phyloP scores from a whole-genome alignment of 2,888 invertebrate species.

The Aromia moschata region DNA sequence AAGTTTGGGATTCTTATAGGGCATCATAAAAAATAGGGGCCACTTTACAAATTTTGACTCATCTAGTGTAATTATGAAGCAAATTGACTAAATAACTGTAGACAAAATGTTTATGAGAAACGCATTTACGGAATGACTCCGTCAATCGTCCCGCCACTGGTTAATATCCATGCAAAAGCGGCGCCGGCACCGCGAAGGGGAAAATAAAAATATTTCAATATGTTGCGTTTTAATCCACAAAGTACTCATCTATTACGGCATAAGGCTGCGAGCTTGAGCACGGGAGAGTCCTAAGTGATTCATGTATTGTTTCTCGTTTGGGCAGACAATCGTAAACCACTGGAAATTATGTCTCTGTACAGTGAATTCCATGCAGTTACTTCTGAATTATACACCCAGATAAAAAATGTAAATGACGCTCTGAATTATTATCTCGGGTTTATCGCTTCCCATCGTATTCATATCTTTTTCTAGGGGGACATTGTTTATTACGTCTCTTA shows the following conservation, averaged over 20 bases:
- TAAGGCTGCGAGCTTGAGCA: constrained; percentile 44
- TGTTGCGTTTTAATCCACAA: constrained; percentile 63
- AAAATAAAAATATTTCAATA: constrained; percentile 63
- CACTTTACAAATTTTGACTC: too few species aligned
- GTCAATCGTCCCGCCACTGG: not conserved
- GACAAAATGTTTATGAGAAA: too few species aligned
- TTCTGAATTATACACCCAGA: constrained; percentile 53
- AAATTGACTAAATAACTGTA: too few species aligned
- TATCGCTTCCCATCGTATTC: constrained; percentile 39
- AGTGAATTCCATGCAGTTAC: constrained; percentile 52
- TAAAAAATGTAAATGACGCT: constrained; percentile 55
- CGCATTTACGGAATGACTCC: too few species aligned
- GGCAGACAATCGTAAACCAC: constrained; percentile 61
- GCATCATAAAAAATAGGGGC: too few species aligned
- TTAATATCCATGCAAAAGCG: constrained; percentile 10
- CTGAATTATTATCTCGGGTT: constrained; percentile 47
- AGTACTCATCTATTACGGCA: constrained; percentile 62
- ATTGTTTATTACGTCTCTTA: constrained; percentile 26
- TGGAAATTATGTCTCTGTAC: constrained; percentile 61
- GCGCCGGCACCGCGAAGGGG: constrained; percentile 39
- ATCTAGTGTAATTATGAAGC: too few species aligned
- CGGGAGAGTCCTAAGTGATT: constrained; percentile 59
- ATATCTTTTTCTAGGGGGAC: constrained; percentile 41
- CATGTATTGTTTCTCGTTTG: constrained; percentile 63
- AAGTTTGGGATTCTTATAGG: too few species aligned